Conservation (phyloP, 2,888 invertebrate genomes). For the Phlogophora meticulosa region DNA sequence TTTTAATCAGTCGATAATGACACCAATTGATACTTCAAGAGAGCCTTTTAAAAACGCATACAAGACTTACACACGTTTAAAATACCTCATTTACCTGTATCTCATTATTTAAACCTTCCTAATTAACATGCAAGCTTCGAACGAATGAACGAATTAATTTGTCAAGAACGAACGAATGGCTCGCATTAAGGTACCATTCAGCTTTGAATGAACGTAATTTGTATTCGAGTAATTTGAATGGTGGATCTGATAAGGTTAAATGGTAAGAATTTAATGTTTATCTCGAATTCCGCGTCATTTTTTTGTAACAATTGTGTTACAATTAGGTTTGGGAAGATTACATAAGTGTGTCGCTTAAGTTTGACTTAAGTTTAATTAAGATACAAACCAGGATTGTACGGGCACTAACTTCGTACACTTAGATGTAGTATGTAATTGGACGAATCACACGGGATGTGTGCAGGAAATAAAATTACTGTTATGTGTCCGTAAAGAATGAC, state of each 20-base stretch:
- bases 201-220: slow-evolving; percentile 71
- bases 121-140: slow-evolving; percentile 64
- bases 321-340: slow-evolving; percentile 30
- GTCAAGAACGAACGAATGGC: slow-evolving; percentile 67
- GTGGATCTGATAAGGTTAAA: slow-evolving; percentile 64
- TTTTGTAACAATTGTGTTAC: slow-evolving; percentile 23
- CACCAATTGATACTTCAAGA: slow-evolving; percentile 21
- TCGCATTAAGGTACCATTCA: slow-evolving; percentile 58
- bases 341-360: not conserved
- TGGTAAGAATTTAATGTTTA: slow-evolving; percentile 51
- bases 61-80: slow-evolving; percentile 34
- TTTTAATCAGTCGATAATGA: not conserved
- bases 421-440: no score
- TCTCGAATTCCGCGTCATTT: slow-evolving; percentile 23
- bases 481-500: no score
- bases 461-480: no score
- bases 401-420: no score
- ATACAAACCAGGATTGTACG: no score
- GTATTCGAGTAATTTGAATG: slow-evolving; percentile 65
- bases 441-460: no score
- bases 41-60: slow-evolving; percentile 7
- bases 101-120: slow-evolving; percentile 53
- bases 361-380: no score
- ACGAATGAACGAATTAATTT: slow-evolving; percentile 68
- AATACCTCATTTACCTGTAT: slow-evolving; percentile 49